These are phyloP conservation scores for Piscicola geometra DNA, from an alignment of 2,888 invertebrate species.

Conservation along the genomic window DNA sequence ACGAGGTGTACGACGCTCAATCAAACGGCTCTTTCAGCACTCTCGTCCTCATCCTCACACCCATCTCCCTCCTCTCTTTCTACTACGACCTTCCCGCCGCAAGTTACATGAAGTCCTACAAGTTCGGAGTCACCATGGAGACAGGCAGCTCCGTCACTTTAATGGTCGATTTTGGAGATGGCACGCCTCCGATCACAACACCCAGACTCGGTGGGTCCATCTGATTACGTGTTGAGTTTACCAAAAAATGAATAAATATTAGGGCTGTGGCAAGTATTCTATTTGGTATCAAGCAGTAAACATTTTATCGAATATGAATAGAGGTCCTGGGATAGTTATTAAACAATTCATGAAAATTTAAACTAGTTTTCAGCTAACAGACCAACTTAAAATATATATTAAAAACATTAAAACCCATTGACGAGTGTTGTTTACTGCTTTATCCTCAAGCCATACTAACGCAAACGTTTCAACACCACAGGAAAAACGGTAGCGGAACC, in stretches of 20 bases:
- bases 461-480: too few relatives aligned
- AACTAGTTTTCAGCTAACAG: background rate
- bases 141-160: constrained; percentile 8
- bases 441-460: background rate
- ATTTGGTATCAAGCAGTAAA: too few relatives aligned
- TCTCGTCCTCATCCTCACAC: background rate
- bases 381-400: background rate
- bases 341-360: background rate
- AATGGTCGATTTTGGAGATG: constrained; percentile 15
- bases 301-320: too few relatives aligned
- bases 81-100: background rate
- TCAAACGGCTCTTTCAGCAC: background rate
- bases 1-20: background rate
- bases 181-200: background rate
- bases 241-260: too few relatives aligned
- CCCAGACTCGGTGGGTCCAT: background rate
- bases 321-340: background rate
- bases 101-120: background rate
- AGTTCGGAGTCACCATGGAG: constrained; percentile 18
- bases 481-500: constrained; percentile 10
- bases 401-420: too few relatives aligned
- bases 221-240: too few relatives aligned
- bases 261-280: too few relatives aligned
- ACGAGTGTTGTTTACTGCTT: background rate
- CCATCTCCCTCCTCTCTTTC: background rate